Evolutionary conservation across 2,797 vertebrate genomes (phyloP).

Genomic region (Anguilla obscura): DNA sequence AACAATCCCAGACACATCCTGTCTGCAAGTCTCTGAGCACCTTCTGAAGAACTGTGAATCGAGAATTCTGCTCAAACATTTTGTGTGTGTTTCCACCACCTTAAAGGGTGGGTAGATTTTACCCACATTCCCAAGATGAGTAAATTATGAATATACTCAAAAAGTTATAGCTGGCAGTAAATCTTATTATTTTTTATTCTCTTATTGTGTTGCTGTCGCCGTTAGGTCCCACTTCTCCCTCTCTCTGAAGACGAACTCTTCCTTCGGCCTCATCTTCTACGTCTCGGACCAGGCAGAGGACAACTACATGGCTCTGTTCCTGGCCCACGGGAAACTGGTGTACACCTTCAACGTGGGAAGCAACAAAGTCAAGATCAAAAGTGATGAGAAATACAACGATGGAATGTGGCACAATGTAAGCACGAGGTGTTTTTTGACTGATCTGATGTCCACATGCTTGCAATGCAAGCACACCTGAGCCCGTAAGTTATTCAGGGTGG

Average conservation of each 20-base stretch:
- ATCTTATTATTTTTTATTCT: not conserved
- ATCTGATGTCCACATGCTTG: too few species aligned
- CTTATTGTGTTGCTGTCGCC: slow-evolving; percentile 14
- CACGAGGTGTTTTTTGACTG: slow-evolving; percentile 9
- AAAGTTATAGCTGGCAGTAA: not conserved
- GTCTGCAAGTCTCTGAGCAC: not conserved
- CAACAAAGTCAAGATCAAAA: slow-evolving; percentile 82
- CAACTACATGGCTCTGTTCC: slow-evolving; percentile 85
- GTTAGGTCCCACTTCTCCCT: slow-evolving; percentile 87
- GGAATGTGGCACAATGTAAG: slow-evolving; percentile 91
- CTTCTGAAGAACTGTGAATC: not conserved
- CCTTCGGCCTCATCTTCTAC: slow-evolving; percentile 89
- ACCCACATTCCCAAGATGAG: not conserved
- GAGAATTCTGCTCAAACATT: not conserved
- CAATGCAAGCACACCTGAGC: not conserved
- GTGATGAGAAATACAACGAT: slow-evolving; percentile 84
- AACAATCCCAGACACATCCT: not conserved
- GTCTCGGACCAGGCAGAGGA: slow-evolving; percentile 79
- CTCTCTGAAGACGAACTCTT: slow-evolving; percentile 85
- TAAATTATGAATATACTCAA: not conserved
- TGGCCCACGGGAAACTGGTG: slow-evolving; percentile 82
- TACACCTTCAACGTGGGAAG: slow-evolving; percentile 83
- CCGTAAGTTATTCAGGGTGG: slow-evolving; percentile 21
- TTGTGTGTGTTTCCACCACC: not conserved
- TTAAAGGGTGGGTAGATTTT: not conserved